Base-by-base conservation (phyloP, 2,888 invertebrate species). In the Sinohyriopsis cumingii region DNA sequence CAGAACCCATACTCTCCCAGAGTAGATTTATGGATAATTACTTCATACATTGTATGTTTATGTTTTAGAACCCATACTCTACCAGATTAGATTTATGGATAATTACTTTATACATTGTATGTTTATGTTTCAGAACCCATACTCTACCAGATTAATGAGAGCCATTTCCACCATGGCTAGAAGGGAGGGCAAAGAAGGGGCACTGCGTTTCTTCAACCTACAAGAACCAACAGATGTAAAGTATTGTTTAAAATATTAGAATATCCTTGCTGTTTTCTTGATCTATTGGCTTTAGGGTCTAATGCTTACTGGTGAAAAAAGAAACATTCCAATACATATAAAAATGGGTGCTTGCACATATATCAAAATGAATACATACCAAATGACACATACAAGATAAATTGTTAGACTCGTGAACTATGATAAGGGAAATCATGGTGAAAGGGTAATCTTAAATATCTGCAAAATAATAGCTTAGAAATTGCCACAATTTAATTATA, bases 141-240 rank as follows among this genome's bases (percentile, higher is more conserved):
- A 89, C 74, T 85, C 86, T 59, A 84, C 84, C 25, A 86, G 88
- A 55, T 70, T 91, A 61, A 88, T 91, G 81, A 87, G 90, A 66
- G 88, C 90, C 15, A 82, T 91, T 68, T 89, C 91, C 2, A 86
- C 88, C 5, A 90, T 91, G 87, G 90, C 91, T 0, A 82, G 89
- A 55, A 79, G 87, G 66, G 88, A 89, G 53, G 87, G 86, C 3
- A 86, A 84, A 24, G 84, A 87, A 62, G 89, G 90, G 3, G 92
- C 92, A 63, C 88, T 91, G 1, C 91, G 92, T 77, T 93, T 92
- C 84, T 91, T 93, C 75, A 91, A 91, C 78, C 89, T 93, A 20
- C 91, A 91, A 67, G 80, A 89, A 83, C 73, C 86, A 85, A 55
- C 84, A 68, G 86, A 87, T 82, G 90, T 90, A 80, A 84, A 84